These are phyloP conservation scores for Drosophila leonis DNA, from an alignment of 2,888 invertebrate species.

Conservation along the genomic window DNA sequence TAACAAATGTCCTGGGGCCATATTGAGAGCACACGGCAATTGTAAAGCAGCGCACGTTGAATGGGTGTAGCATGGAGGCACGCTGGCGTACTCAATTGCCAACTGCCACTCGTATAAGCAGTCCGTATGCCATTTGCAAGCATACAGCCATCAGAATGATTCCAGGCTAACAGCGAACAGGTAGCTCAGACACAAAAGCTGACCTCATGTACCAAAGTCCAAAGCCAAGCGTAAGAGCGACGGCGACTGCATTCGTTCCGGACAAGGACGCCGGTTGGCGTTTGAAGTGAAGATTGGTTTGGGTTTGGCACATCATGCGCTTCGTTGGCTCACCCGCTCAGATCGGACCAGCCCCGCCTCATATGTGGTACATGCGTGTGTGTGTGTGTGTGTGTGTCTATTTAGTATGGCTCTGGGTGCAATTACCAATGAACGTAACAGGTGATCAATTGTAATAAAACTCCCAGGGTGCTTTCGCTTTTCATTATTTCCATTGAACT, in stretches of 20 bases:
- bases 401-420: conserved; percentile 81
- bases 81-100: conserved; percentile 34
- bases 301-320: conserved; percentile 55
- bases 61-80: conserved; percentile 16
- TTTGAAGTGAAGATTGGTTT: conserved; percentile 30
- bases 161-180: conserved; percentile 17
- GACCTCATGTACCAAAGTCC: conserved; percentile 74
- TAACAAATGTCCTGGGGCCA: conserved; percentile 78
- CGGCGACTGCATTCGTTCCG: conserved; percentile 25
- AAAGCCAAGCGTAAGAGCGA: conserved; percentile 47
- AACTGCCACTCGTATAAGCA: conserved; percentile 18
- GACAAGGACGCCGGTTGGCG: conserved; percentile 9
- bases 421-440: conserved; percentile 83
- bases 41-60: conserved; percentile 27
- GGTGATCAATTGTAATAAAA: conserved; percentile 84
- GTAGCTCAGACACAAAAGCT: conserved; percentile 61
- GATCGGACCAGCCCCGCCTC: conserved; percentile 28
- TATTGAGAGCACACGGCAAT: conserved; percentile 51
- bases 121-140: conserved; percentile 20
- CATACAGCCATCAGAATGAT: conserved; percentile 4
- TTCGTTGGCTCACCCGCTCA: conserved; percentile 50
- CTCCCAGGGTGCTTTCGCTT: conserved; percentile 82
- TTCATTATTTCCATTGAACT: conserved; percentile 78
- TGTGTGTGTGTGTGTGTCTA: conserved; percentile 39
- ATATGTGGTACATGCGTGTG: not conserved